Conservation (phyloP, 2,797 vertebrate genomes). For the Sebastes kiyomatsui region DNA sequence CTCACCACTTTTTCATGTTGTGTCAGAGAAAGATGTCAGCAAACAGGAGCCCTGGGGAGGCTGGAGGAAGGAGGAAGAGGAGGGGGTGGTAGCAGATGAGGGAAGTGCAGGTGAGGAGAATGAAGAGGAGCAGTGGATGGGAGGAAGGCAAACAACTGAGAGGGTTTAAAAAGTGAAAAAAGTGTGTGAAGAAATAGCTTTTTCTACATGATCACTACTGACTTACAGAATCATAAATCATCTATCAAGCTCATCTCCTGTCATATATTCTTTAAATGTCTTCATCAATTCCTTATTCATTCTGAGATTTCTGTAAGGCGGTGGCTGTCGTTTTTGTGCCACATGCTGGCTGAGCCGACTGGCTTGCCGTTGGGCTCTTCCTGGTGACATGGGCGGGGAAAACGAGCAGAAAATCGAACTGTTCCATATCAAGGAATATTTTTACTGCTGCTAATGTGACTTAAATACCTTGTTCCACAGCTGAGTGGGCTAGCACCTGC, state of each 20-base stretch:
- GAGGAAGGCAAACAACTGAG: neutral
- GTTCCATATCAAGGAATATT: conserved; percentile 99
- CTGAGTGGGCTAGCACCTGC: conserved; percentile 99
- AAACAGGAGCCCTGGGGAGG: conserved; percentile 62
- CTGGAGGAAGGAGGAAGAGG: conserved; percentile 28
- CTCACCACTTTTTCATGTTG: conserved; percentile 73
- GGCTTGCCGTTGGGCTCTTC: conserved; percentile 60
- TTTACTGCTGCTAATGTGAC: conserved; percentile 98
- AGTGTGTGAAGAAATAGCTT: neutral
- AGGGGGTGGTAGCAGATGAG: conserved; percentile 1
- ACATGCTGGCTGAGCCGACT: conserved; percentile 28
- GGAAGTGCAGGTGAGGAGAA: conserved; percentile 35
- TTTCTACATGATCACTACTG: neutral
- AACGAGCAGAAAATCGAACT: conserved; percentile 97
- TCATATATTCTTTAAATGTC: neutral
- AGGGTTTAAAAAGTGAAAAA: neutral
- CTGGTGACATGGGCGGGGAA: conserved; percentile 89
- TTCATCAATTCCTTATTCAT: neutral
- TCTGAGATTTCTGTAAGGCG: neutral
- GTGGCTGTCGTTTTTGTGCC: conserved; percentile 48
- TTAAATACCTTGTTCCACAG: conserved; percentile 99
- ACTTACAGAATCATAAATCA: neutral
- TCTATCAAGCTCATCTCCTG: neutral
- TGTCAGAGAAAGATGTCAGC: conserved; percentile 67
- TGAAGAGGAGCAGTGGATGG: neutral